Evolutionary conservation across 2,797 vertebrate genomes (phyloP).

Genomic region (Podargus strigoides): DNA sequence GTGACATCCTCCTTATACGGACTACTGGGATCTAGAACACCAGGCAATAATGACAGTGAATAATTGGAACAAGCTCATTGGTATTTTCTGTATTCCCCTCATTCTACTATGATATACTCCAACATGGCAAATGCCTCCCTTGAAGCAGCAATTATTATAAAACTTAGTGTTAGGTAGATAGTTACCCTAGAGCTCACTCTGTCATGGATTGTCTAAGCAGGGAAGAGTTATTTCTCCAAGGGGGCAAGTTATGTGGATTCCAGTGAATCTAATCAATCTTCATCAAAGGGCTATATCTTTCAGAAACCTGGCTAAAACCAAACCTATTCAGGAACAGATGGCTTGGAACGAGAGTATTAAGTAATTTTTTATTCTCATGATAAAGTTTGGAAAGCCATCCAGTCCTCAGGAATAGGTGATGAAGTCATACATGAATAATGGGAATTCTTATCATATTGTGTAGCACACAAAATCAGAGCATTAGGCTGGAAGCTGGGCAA

Average conservation of each 20-base stretch:
- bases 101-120: background rate
- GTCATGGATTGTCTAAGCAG: background rate
- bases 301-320: background rate
- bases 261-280: background rate
- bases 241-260: background rate
- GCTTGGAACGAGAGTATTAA: background rate
- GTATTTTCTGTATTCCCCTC: background rate
- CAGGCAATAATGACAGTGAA: background rate
- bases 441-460: background rate
- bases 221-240: background rate
- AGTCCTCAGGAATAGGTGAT: background rate
- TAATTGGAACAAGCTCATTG: background rate
- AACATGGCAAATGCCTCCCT: background rate
- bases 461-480: background rate
- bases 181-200: background rate
- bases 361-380: background rate
- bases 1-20: background rate
- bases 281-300: background rate
- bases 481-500: background rate
- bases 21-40: background rate
- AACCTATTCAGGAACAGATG: background rate
- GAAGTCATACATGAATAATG: background rate
- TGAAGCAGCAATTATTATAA: background rate
- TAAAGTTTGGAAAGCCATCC: background rate
- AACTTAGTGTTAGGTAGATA: background rate